phyloP scores from a whole-genome alignment of 2,888 invertebrate species.

The Acronicta psi region DNA sequence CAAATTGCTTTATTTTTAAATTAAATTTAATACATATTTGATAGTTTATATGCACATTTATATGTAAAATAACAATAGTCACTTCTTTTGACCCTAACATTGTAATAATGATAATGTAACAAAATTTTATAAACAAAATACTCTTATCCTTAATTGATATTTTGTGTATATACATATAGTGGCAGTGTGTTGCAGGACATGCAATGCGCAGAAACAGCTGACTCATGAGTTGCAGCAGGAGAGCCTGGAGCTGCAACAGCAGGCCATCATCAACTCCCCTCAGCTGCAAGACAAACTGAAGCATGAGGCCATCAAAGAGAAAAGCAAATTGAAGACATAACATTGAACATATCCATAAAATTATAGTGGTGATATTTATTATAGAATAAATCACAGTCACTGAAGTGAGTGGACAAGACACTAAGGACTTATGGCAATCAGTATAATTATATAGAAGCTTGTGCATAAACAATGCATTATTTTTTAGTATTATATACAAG shows the following conservation, averaged over 20 bases:
- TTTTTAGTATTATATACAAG: neutral
- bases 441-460: conserved; percentile 6
- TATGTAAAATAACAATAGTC: conserved; percentile 73
- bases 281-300: conserved; percentile 79
- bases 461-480: neutral
- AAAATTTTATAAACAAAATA: conserved; percentile 68
- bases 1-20: conserved; percentile 54
- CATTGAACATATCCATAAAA: neutral
- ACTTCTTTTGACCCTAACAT: conserved; percentile 75
- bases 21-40: conserved; percentile 54
- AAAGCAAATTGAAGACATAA: conserved; percentile 41
- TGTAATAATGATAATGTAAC: conserved; percentile 71
- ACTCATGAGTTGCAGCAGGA: conserved; percentile 83
- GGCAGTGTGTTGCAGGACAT: conserved; percentile 70
- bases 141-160: conserved; percentile 59
- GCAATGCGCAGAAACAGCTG: conserved; percentile 79
- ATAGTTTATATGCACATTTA: conserved; percentile 56
- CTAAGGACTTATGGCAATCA: neutral
- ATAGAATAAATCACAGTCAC: neutral
- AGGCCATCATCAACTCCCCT: conserved; percentile 79
- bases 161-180: conserved; percentile 57
- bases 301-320: conserved; percentile 55
- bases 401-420: conserved; percentile 3
- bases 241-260: conserved; percentile 83
- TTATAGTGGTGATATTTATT: neutral